Percentiles rank a stretch among this genome's conserved stretches.
Conservation (phyloP, 2,113 vertebrate genomes). For the Carassius gibelio region DNA sequence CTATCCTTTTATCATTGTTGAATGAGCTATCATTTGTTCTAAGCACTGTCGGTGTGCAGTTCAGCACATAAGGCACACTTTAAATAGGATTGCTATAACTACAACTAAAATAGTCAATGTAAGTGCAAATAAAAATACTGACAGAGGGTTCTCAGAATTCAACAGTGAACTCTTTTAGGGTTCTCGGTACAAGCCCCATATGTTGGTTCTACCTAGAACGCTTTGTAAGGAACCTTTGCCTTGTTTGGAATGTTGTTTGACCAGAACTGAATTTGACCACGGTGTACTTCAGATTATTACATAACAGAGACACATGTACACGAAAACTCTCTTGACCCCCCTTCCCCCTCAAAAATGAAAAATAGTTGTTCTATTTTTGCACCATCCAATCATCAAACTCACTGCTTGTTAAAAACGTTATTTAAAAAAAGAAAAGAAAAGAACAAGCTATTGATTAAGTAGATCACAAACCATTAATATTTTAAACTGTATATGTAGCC, state of each 20-base stretch:
- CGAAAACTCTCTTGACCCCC: background rate
- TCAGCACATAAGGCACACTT: background rate
- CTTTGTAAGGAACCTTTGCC: slow-evolving; percentile 17
- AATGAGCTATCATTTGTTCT: too few relatives aligned
- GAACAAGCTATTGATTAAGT: background rate
- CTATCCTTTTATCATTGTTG: too few relatives aligned
- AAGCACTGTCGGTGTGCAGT: too few relatives aligned
- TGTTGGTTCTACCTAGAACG: background rate
- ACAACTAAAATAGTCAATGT: background rate
- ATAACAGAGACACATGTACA: background rate
- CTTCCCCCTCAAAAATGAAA: too few relatives aligned
- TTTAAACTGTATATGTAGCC: background rate
- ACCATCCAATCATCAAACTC: background rate
- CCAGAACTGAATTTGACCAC: background rate
- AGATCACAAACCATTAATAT: background rate
- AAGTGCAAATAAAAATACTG: background rate
- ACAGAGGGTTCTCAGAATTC: slow-evolving; percentile 3
- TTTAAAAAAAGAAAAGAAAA: background rate
- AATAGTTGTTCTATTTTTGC: background rate
- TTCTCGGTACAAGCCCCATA: background rate
- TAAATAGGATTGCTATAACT: background rate
- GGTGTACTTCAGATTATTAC: slow-evolving; percentile 21
- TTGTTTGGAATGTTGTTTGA: slow-evolving; percentile 23
- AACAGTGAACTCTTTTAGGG: background rate
- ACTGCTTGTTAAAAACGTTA: background rate